Evolutionary conservation across 2,888 invertebrate genomes (phyloP).

Genomic region (Pterobdella sp.): DNA sequence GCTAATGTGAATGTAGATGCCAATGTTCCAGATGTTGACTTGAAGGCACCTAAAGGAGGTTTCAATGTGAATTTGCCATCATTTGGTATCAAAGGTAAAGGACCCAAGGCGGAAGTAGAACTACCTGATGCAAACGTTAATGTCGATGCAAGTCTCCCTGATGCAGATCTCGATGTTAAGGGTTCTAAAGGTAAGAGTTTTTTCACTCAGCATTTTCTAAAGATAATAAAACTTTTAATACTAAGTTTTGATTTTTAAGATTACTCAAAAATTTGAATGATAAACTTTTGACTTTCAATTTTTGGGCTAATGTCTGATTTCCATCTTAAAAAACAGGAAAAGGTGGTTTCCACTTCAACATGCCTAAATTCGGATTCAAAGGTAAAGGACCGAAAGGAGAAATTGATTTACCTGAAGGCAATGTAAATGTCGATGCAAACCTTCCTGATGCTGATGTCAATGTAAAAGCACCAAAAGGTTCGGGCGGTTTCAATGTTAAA

Average conservation of each 20-base stretch:
- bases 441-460: conserved; percentile 27
- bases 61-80: conserved; percentile 10
- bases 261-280: too few relatives aligned
- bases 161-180: conserved; percentile 25
- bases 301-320: too few relatives aligned
- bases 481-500: neutral
- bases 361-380: conserved; percentile 29
- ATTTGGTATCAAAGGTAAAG: conserved; percentile 27
- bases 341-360: conserved; percentile 14
- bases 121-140: conserved; percentile 18
- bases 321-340: conserved; percentile 11
- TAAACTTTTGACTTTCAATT: too few relatives aligned
- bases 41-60: conserved; percentile 20
- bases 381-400: conserved; percentile 26
- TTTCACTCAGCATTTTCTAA: too few relatives aligned
- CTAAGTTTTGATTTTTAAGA: too few relatives aligned
- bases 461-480: conserved; percentile 16
- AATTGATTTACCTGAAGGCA: conserved; percentile 14
- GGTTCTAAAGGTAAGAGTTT: conserved; percentile 3
- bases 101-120: conserved; percentile 15
- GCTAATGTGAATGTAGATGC: conserved; percentile 21
- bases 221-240: too few relatives aligned
- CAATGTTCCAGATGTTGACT: conserved; percentile 18
- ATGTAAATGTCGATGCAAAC: conserved; percentile 3
- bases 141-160: conserved; percentile 25